phyloP scores from a whole-genome alignment of 2,797 vertebrate species.

The Poeciliopsis turneri region DNA sequence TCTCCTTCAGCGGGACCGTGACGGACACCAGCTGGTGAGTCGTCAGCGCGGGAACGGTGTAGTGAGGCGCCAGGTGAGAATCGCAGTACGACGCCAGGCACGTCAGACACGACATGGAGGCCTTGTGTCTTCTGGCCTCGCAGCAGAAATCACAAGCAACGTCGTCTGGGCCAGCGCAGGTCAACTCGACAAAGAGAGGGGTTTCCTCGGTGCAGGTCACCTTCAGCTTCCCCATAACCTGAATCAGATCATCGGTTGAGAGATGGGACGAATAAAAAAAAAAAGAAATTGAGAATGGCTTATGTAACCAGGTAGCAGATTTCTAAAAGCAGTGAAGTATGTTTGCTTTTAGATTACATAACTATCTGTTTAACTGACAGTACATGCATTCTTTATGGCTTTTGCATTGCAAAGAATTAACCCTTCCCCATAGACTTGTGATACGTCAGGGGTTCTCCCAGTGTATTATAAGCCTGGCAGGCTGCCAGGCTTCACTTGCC shows the following conservation, averaged over 20 bases:
- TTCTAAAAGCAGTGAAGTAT: too few species aligned
- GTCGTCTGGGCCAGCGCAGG: neutral
- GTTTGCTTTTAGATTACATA: too few species aligned
- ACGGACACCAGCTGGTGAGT: constrained; percentile 23
- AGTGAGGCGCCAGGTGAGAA: constrained; percentile 26
- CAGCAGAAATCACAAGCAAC: constrained; percentile 38
- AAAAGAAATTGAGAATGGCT: neutral
- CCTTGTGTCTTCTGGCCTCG: neutral
- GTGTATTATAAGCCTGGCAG: too few species aligned
- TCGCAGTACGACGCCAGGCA: constrained; percentile 35
- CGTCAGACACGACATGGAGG: constrained; percentile 32
- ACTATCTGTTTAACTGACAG: too few species aligned
- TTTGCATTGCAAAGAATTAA: too few species aligned
- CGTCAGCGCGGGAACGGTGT: constrained; percentile 17
- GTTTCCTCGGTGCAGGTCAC: neutral
- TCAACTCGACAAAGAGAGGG: neutral
- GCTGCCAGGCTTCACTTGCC: too few species aligned
- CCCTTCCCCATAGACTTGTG: too few species aligned
- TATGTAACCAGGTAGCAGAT: too few species aligned
- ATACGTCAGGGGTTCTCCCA: too few species aligned
- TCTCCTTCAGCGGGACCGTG: constrained; percentile 3
- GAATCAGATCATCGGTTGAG: neutral
- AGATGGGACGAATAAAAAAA: neutral
- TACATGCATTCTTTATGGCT: too few species aligned
- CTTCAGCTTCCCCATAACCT: constrained; percentile 29